Base-by-base conservation (phyloP, 2,797 vertebrate genomes). In the Silurus aristotelis region DNA sequence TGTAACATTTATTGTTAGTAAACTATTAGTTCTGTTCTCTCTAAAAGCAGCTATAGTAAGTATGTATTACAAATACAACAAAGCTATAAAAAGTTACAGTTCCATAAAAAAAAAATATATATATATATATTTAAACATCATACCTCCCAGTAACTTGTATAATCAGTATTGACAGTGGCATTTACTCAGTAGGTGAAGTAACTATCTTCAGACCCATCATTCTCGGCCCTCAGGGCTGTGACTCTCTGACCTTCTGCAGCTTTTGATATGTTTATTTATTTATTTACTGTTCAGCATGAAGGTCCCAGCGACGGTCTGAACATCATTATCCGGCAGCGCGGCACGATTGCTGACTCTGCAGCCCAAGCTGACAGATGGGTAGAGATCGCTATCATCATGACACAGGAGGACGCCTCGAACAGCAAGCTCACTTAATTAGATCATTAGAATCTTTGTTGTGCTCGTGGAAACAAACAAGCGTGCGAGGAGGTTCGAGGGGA, bases 261-360 rank as follows among this genome's bases (percentile, higher is more conserved):
- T 7, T 64, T 7, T 48, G 22, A 48, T 72, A n/a, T 58, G 5
- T 63, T 64, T 25, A 63, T 80, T 80, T 66, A 19, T 31, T 60
- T 13, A n/a, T 63, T 63, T 79, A 48, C 25, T 52, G 10, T 80
- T 1, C 43, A 14, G 58, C 14, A 25, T 22, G 75, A 83, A 86
- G 84, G 85, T 81, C 84, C 66, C 77, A 27, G 82, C 61, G 70
- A 86, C 27, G 70, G 19, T 27, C 7, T 31, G 20, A 38, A 6
- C 71, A 80, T 85, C 85, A 76, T 83, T 87, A 87, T 78, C 82
- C 80, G 82, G 68, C 80, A 81, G 83, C 86, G 31, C 76, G 71
- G 71, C 63, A 66, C 63, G 80, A 84, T 80, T 85, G 89, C 89
- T 91, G 89, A 91, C 67, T 67, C 79, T 83, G 89, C 90, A 86